Evolutionary conservation across 1,140 invertebrate genomes (phyloP).

Genomic region (Gryon sp.): DNA sequence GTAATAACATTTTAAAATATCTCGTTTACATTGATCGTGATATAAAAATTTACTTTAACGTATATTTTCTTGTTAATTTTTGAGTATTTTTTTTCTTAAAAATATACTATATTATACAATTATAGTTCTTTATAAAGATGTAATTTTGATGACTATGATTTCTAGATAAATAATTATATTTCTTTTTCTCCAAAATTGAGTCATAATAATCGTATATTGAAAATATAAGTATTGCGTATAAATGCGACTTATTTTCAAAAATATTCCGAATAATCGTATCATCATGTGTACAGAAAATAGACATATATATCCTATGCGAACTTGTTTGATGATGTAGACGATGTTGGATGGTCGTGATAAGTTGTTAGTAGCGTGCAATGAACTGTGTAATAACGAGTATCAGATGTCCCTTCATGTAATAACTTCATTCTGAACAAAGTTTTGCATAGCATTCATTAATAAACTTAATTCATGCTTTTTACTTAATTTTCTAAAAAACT

Average conservation of each 20-base stretch:
- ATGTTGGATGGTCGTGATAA: conserved; percentile 23
- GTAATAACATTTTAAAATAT: neutral
- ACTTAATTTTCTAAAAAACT: neutral
- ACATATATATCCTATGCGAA: conserved; percentile 1
- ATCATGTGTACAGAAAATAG: neutral
- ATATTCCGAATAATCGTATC: neutral
- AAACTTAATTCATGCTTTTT: conserved; percentile 8
- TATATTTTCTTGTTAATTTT: too few relatives aligned
- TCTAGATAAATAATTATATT: too few relatives aligned
- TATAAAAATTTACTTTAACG: neutral
- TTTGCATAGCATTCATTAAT: conserved; percentile 17
- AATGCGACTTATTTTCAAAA: too few relatives aligned
- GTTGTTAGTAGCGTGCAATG: conserved; percentile 36
- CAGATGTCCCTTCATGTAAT: conserved; percentile 23
- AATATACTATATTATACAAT: too few relatives aligned
- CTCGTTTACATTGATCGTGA: too few relatives aligned
- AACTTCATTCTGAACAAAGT: conserved; percentile 38
- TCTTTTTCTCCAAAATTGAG: too few relatives aligned
- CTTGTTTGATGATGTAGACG: neutral
- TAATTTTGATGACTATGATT: too few relatives aligned
- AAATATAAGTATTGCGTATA: too few relatives aligned
- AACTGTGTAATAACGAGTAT: conserved; percentile 51
- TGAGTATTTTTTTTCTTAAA: too few relatives aligned
- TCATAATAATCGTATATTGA: too few relatives aligned
- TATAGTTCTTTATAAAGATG: too few relatives aligned